Base-by-base conservation (phyloP, 1,140 invertebrate species). In the Pseudomyrmex dendroicus region DNA sequence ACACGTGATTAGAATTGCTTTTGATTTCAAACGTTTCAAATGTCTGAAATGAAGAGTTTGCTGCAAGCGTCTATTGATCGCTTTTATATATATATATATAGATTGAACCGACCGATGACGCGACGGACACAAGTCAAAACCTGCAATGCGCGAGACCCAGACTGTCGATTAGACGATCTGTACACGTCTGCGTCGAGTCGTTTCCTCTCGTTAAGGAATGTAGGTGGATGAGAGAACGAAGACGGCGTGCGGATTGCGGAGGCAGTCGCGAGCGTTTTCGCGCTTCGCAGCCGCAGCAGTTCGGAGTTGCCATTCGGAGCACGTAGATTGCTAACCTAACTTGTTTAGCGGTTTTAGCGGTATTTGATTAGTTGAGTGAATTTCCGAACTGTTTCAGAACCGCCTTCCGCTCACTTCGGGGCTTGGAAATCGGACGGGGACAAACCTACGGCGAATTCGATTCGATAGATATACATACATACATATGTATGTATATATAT, bases 341-440 rank as follows among this genome's bases (percentile, higher is more conserved):
- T 93, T 94, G 93, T 94, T 93, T 92, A 89, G 92, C 89, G 93
- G 92, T 94, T 93, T 94, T 92, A 93, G 92, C 89, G 93, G 92
- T 93, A 94, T 93, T 94, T 93, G 92, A 94, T 93, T 93, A 93
- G 93, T 93, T 93, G 90, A 93, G 91, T 93, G 91, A 92, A 94
- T 94, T 94, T 93, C 90, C 92, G 84, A 92, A 93, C 90, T 93
- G 90, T 91, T 93, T 91, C 90, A 90, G 87, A 35, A 86, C 78
- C 84, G 48, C 62, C 66, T 66, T 76, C 70, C 78, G 72, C 62
- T 76, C 61, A 83, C 84, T 86, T 73, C 59, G 48, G 62, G 59
- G 35, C 35, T 63, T 67, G 48, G 63, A 86, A 72, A 88, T 88
- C 86, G 86, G 67, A 73, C 78, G 73, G 54, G 83, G 87, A 88